phyloP scores from a whole-genome alignment of 2,797 vertebrate genomes.

The Arnoldichthys spilopterus region DNA sequence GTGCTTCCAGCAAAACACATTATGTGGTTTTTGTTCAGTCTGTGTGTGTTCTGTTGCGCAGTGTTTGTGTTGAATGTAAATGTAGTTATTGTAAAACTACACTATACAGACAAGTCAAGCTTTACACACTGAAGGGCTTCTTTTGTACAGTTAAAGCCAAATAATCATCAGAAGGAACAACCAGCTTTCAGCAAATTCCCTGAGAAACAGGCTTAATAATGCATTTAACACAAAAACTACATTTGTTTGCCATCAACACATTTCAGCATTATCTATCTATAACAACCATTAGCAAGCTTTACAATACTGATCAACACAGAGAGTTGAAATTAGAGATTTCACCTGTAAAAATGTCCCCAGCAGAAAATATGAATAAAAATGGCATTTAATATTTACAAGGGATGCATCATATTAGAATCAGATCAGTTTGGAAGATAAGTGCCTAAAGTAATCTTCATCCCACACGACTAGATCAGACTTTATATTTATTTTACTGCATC shows the following conservation, averaged over 20 bases:
- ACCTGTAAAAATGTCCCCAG: not conserved
- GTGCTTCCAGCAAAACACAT: constrained; percentile 20
- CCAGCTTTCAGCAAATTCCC: not conserved
- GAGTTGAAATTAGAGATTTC: not conserved
- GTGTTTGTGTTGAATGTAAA: not conserved
- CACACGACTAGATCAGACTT: too few relatives aligned
- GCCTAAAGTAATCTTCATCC: not conserved
- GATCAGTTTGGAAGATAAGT: not conserved
- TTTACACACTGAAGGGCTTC: not conserved
- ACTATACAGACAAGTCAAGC: not conserved
- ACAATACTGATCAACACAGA: not conserved
- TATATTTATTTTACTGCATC: not conserved
- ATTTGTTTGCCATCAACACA: not conserved
- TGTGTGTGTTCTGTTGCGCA: not conserved
- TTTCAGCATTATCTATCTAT: not conserved
- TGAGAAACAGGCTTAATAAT: not conserved
- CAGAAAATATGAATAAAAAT: not conserved
- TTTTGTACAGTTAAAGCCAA: not conserved
- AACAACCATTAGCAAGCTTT: not conserved
- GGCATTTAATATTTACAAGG: not conserved
- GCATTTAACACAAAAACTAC: not conserved
- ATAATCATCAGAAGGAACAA: not conserved
- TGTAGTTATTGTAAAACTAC: not conserved
- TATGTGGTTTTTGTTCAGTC: not conserved
- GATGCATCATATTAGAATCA: too few relatives aligned